Conservation (phyloP, 92 coral and sea anemone species). For the Meandrina meandrites region DNA sequence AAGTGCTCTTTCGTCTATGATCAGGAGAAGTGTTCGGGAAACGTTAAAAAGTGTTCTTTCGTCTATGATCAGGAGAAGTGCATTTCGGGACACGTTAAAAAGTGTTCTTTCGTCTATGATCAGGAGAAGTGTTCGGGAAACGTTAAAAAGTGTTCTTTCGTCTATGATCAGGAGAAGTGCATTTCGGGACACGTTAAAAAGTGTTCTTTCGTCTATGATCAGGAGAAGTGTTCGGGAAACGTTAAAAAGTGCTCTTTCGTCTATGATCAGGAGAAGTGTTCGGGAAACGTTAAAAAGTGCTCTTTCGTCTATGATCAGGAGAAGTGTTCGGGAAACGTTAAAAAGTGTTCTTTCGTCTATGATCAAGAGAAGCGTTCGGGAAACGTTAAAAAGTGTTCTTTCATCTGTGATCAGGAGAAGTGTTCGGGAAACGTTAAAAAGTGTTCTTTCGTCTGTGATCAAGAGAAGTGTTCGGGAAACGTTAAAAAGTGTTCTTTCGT, state of each 20-base stretch:
- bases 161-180: no score
- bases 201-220: not conserved
- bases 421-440: no score
- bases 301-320: no score
- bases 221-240: not conserved
- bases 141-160: no score
- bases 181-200: not conserved
- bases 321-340: not conserved
- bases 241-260: not conserved
- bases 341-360: not conserved
- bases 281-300: no score
- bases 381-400: not conserved
- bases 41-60: no score
- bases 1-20: not conserved
- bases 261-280: not conserved
- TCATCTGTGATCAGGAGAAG: not conserved
- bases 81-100: not conserved
- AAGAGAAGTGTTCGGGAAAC: not conserved
- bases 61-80: no score
- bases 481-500: not conserved
- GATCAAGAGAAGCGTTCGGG: not conserved
- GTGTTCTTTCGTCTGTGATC: no score
- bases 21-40: no score
- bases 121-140: no score
- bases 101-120: not conserved